Conservation (phyloP, 2,888 invertebrate genomes). For the Cephus pulcher region DNA sequence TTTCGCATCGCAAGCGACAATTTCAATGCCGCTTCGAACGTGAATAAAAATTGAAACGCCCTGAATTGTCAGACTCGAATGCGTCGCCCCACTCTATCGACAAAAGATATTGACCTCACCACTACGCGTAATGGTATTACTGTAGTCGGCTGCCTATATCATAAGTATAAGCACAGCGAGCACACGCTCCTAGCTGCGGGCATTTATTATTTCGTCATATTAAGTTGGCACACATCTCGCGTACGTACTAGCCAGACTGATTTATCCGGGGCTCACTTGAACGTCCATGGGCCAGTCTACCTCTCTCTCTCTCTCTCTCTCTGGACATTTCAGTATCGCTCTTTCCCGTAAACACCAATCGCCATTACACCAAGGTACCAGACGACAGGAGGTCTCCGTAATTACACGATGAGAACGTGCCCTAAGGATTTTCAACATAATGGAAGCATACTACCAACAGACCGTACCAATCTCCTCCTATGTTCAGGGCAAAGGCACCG, state of each 20-base stretch:
- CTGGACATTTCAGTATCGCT: neutral
- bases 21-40: neutral
- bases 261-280: neutral
- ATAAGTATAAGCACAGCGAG: conserved; percentile 11
- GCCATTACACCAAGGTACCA: neutral
- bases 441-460: neutral
- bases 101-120: conserved; percentile 41
- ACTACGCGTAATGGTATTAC: conserved; percentile 26
- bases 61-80: conserved; percentile 3
- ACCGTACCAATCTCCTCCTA: conserved; percentile 3
- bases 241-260: neutral
- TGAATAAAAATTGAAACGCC: neutral
- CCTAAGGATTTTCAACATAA: neutral
- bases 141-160: neutral
- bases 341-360: neutral
- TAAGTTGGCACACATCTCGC: conserved; percentile 12
- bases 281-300: neutral
- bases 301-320: neutral
- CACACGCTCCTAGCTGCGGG: conserved; percentile 24
- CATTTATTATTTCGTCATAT: conserved; percentile 33
- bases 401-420: neutral
- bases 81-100: conserved; percentile 36
- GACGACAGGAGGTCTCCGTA: neutral
- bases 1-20: neutral
- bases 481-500: conserved; percentile 38